phyloP scores from a whole-genome alignment of 2,888 invertebrate species.

The Pachydiplax longipennis region DNA sequence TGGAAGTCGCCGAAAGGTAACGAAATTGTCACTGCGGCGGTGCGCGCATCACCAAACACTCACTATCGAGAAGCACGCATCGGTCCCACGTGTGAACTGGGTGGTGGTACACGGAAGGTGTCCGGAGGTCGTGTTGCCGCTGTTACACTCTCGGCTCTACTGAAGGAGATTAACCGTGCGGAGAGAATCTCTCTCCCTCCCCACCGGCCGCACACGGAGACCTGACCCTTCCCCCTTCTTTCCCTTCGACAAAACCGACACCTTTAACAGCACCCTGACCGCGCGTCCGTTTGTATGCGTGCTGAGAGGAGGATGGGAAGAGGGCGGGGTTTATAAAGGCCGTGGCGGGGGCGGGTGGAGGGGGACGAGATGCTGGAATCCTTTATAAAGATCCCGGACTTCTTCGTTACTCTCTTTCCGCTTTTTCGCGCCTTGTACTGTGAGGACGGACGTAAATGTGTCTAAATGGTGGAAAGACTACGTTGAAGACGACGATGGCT shows the following conservation, averaged over 20 bases:
- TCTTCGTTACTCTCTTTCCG: too few species aligned
- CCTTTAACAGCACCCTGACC: slow-evolving; percentile 25
- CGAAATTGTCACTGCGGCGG: not conserved
- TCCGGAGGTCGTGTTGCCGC: not conserved
- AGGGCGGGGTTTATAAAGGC: not conserved
- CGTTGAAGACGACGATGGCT: too few species aligned
- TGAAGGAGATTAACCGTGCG: slow-evolving; percentile 46
- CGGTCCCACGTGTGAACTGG: not conserved
- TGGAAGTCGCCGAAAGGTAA: not conserved
- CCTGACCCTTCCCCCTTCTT: not conserved
- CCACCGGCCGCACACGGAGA: not conserved
- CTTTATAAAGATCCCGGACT: not conserved
- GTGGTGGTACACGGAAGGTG: not conserved
- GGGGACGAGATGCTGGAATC: not conserved
- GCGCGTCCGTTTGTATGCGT: not conserved
- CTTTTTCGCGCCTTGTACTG: too few species aligned
- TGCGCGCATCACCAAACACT: not conserved
- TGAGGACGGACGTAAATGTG: too few species aligned
- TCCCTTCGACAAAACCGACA: slow-evolving; percentile 16
- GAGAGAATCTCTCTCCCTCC: slow-evolving; percentile 8
- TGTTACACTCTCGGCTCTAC: not conserved
- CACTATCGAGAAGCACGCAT: not conserved
- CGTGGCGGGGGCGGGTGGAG: not conserved
- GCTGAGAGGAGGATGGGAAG: not conserved
- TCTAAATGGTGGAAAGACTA: too few species aligned